Percentiles rank a stretch among this genome's conserved stretches.
Evolutionary conservation across 64 coral and sea anemone genomes (phyloP).

Genomic region (Pachyseris speciosa): DNA sequence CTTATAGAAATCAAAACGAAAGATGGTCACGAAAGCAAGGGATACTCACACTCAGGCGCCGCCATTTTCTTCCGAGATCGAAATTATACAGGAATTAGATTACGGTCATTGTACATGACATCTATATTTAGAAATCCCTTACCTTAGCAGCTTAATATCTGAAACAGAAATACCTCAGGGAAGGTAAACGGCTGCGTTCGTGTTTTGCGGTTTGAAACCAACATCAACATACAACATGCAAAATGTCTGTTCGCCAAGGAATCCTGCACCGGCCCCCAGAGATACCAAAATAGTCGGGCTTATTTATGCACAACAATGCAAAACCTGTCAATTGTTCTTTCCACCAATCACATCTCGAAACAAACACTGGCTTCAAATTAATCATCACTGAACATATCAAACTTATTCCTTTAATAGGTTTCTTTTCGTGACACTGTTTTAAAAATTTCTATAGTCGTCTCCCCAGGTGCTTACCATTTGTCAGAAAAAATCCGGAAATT

Average conservation of each 20-base stretch:
- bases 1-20: background rate
- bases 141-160: background rate
- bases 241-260: background rate
- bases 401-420: no score
- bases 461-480: no score
- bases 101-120: background rate
- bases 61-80: conserved; percentile 21
- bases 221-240: background rate
- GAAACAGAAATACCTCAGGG: background rate
- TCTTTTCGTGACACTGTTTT: no score
- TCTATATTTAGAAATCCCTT: background rate
- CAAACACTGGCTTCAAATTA: no score
- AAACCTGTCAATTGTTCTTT: background rate
- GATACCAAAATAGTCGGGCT: background rate
- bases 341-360: background rate
- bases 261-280: background rate
- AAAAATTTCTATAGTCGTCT: no score
- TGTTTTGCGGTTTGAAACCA: background rate
- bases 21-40: background rate
- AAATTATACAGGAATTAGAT: background rate
- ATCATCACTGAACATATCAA: no score
- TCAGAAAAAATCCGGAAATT: no score
- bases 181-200: background rate
- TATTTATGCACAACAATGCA: conserved; percentile 7
- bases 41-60: background rate